Conservation (phyloP, 1,140 invertebrate species). For the Doryteuthis pealeii region DNA sequence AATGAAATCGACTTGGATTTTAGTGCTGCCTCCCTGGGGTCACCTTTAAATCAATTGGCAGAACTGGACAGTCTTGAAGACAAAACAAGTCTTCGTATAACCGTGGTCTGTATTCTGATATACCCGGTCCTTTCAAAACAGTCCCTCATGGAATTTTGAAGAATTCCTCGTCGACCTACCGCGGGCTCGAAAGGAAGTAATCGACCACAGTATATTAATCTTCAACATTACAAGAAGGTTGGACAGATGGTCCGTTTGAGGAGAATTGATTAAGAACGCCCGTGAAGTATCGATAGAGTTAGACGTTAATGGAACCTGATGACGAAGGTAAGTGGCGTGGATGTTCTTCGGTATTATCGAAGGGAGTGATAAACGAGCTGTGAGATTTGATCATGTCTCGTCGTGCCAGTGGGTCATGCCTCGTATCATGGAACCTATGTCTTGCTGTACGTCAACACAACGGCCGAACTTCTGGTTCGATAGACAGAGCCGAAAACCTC, state of each 20-base stretch:
- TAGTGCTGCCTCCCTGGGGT: conserved; percentile 85
- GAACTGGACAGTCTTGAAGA: conserved; percentile 62
- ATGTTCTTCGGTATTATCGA: conserved; percentile 68
- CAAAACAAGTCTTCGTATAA: conserved; percentile 62
- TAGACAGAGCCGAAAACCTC: conserved; percentile 85
- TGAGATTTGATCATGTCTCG: conserved; percentile 69
- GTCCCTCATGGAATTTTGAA: conserved; percentile 85
- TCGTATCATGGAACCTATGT: conserved; percentile 50
- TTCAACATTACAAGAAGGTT: conserved; percentile 86
- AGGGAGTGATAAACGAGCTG: conserved; percentile 66
- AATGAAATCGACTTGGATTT: conserved; percentile 63
- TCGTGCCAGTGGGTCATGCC: conserved; percentile 76
- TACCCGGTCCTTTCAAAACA: conserved; percentile 76
- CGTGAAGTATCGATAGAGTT: conserved; percentile 33
- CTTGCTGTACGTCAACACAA: conserved; percentile 48
- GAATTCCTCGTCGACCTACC: conserved; percentile 71
- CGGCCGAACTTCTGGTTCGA: conserved; percentile 69
- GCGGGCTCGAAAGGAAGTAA: conserved; percentile 25
- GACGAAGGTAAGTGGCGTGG: conserved; percentile 57
- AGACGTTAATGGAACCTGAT: conserved; percentile 31
- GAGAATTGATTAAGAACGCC: conserved; percentile 80
- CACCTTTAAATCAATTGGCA: conserved; percentile 90
- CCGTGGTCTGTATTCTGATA: conserved; percentile 85
- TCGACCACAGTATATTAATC: conserved; percentile 78
- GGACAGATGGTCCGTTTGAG: conserved; percentile 76